Evolutionary conservation across 2,797 vertebrate genomes (phyloP).

Genomic region (Eospalax fontanierii): DNA sequence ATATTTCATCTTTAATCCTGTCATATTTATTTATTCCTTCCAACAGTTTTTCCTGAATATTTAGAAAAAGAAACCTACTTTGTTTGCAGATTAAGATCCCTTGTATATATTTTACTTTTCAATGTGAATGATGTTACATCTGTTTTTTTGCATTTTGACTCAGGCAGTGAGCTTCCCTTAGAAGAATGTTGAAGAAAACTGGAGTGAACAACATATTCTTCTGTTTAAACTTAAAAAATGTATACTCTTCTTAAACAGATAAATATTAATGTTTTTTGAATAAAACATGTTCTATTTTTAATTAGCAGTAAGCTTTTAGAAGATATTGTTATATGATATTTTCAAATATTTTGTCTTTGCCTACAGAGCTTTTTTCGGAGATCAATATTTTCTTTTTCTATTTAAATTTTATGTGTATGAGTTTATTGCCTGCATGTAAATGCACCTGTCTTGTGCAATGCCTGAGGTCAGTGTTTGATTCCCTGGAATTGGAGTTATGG

Average conservation of each 20-base stretch:
- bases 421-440: no score
- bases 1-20: neutral
- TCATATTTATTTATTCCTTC: neutral
- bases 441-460: no score
- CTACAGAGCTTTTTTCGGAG: neutral
- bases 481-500: no score
- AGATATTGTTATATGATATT: neutral
- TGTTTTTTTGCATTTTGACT: neutral
- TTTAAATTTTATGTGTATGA: neutral
- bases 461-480: no score
- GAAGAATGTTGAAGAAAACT: neutral
- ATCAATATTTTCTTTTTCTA: conserved; percentile 2
- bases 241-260: neutral
- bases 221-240: neutral
- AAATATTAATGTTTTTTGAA: no score
- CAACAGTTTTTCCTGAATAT: neutral
- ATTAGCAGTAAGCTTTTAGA: neutral
- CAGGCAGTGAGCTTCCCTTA: neutral
- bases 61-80: neutral
- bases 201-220: neutral
- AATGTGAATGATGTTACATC: neutral
- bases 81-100: neutral
- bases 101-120: neutral
- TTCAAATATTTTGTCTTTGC: neutral
- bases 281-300: neutral